phyloP scores from a whole-genome alignment of 2,888 invertebrate genomes.

The Formica aserva region DNA sequence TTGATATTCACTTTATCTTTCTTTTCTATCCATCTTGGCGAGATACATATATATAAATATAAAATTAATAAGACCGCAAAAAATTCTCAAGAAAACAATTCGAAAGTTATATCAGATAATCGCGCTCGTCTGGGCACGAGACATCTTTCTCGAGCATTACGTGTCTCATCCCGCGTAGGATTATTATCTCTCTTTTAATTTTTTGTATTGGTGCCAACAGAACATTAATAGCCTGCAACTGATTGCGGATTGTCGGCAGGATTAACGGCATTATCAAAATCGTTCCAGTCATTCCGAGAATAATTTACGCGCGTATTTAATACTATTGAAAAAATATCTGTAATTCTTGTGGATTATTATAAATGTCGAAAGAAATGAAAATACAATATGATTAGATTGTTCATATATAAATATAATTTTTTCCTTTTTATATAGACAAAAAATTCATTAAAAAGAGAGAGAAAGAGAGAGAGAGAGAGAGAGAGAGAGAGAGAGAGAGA shows the following conservation, averaged over 20 bases:
- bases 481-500: too few species aligned
- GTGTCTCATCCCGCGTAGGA: slow-evolving; percentile 40
- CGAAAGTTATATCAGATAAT: slow-evolving; percentile 7
- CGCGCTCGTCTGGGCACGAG: neutral
- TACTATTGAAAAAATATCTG: neutral
- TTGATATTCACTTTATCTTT: neutral
- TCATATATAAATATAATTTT: neutral
- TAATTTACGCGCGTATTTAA: slow-evolving; percentile 28
- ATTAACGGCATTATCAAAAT: slow-evolving; percentile 55
- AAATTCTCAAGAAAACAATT: slow-evolving; percentile 1
- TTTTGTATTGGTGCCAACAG: slow-evolving; percentile 67
- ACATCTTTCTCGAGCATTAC: slow-evolving; percentile 45
- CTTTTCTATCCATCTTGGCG: neutral
- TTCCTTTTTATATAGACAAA: neutral
- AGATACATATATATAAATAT: neutral
- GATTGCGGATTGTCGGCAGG: slow-evolving; percentile 53
- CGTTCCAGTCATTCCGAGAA: slow-evolving; percentile 26
- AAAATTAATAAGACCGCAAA: neutral
- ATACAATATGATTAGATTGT: neutral
- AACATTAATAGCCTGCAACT: slow-evolving; percentile 60
- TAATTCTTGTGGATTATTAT: neutral
- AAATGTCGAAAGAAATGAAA: neutral
- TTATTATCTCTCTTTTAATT: slow-evolving; percentile 54
- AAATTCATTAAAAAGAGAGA: neutral
- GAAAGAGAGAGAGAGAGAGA: too few species aligned